A percentile compares a stretch with the other conserved stretches of the same genome.
These are phyloP conservation scores for Todus mexicanus DNA, from an alignment of 2,797 vertebrate species.

Conservation along the genomic window DNA sequence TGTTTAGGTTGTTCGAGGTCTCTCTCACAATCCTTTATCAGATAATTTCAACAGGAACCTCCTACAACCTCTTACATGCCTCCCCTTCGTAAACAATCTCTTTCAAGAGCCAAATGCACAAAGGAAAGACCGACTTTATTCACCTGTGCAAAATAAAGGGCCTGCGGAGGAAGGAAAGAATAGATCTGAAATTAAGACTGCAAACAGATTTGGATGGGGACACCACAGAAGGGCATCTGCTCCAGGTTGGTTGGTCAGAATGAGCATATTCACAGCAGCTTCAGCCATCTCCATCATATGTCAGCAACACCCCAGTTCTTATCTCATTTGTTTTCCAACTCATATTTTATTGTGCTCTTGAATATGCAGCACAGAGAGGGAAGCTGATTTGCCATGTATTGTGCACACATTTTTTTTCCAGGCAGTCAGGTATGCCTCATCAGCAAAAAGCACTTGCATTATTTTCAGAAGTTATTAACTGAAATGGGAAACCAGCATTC, in stretches of 20 bases:
- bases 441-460: slow-evolving; percentile 57
- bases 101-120: neutral
- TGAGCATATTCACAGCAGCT: neutral
- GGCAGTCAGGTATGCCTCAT: slow-evolving; percentile 43
- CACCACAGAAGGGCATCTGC: neutral
- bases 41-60: neutral
- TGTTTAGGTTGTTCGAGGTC: neutral
- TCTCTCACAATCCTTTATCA: neutral
- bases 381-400: neutral
- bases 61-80: neutral
- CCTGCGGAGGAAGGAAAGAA: neutral
- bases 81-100: neutral
- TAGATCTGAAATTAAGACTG: neutral
- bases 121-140: neutral
- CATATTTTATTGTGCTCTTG: slow-evolving; percentile 9
- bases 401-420: neutral
- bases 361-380: slow-evolving; percentile 39
- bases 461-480: slow-evolving; percentile 58
- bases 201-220: neutral
- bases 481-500: slow-evolving; percentile 33
- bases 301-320: neutral
- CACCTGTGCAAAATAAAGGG: neutral
- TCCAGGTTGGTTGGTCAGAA: neutral
- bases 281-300: neutral
- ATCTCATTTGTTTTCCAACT: neutral